phyloP scores from a whole-genome alignment of 2,797 vertebrate genomes.

The Tolypeutes matacus region DNA sequence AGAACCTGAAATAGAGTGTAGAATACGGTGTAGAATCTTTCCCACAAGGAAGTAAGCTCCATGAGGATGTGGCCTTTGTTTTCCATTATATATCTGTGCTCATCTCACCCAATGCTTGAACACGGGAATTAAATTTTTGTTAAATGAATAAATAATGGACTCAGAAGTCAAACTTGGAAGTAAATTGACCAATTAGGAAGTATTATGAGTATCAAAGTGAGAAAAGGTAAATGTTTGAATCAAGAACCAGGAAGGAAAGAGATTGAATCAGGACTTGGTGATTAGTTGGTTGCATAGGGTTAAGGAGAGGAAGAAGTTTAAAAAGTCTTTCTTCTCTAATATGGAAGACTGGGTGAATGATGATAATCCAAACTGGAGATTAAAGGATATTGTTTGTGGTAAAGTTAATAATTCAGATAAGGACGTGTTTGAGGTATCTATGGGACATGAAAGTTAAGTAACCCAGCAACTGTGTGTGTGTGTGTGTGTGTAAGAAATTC shows the following conservation, averaged over 20 bases:
- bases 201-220: background rate
- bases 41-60: background rate
- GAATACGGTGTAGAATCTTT: background rate
- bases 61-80: accelerated
- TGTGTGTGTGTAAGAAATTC: background rate
- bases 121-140: background rate
- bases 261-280: background rate
- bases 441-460: background rate
- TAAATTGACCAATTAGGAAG: background rate
- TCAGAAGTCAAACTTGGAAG: background rate
- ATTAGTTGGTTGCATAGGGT: background rate
- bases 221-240: background rate
- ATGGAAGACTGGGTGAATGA: background rate
- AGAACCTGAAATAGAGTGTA: background rate
- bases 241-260: background rate
- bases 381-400: background rate
- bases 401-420: background rate
- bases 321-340: background rate
- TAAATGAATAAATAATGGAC: background rate
- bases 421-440: background rate
- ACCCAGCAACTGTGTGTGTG: background rate
- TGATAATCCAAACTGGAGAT: background rate
- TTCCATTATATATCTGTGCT: no score
- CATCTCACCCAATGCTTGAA: background rate
- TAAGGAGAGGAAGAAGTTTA: background rate